Percentiles rank a stretch among this genome's conserved stretches.
Evolutionary conservation across 2,888 invertebrate species (phyloP).

Genomic region (Hirtodrosophila trivittata): DNA sequence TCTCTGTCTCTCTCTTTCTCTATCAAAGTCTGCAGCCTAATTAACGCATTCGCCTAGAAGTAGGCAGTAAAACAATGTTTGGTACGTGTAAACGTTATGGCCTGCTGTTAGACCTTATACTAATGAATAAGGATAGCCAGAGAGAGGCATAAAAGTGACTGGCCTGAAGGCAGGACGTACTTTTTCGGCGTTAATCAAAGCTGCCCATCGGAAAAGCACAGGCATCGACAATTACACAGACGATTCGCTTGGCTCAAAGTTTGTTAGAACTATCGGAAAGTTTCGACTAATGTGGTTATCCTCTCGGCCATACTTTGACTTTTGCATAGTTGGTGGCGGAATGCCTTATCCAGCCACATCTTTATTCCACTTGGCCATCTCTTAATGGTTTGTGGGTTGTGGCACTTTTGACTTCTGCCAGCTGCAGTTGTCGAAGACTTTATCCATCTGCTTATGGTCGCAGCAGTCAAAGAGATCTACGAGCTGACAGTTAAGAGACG

Average conservation of each 20-base stretch:
- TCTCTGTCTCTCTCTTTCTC: no score
- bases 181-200: slow-evolving; percentile 31
- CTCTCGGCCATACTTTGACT: slow-evolving; percentile 11
- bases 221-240: slow-evolving; percentile 41
- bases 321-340: slow-evolving; percentile 48
- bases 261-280: slow-evolving; percentile 15
- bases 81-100: slow-evolving; percentile 34
- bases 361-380: slow-evolving; percentile 8
- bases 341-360: slow-evolving; percentile 6
- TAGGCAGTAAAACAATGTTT: slow-evolving; percentile 41
- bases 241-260: slow-evolving; percentile 30
- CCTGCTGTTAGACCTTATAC: slow-evolving; percentile 20
- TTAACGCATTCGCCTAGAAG: slow-evolving; percentile 36
- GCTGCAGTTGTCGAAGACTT: background rate
- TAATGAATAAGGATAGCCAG: slow-evolving; percentile 62
- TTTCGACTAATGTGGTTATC: slow-evolving; percentile 35
- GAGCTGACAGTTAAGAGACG: background rate
- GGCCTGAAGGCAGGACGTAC: slow-evolving; percentile 21
- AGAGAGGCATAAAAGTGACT: slow-evolving; percentile 44
- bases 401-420: background rate
- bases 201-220: slow-evolving; percentile 28
- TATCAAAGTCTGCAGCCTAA: slow-evolving; percentile 23
- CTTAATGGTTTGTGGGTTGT: background rate
- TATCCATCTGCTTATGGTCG: background rate
- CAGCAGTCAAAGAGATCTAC: background rate